Base-by-base conservation (phyloP, 1,140 invertebrate species). In the Ylistrum balloti region DNA sequence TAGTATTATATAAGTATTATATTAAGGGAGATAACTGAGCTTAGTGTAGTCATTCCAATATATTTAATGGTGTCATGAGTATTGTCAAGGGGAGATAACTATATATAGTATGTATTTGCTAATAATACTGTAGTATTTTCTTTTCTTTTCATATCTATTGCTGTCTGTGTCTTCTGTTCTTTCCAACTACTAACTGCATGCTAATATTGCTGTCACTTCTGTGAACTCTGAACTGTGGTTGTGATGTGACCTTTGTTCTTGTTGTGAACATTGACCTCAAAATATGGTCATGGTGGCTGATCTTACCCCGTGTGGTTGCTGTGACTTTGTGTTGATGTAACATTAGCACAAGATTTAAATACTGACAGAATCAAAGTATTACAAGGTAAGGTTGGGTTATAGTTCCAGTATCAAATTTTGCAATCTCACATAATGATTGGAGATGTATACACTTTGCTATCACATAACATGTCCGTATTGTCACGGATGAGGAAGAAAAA, bases 241-340 rank as follows among this genome's bases (percentile, higher is more conserved):
- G 38, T 38, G 86, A 33, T 35, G 35, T 86, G 56, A 41, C 28
- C 45, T 20, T 90, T 86, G 35, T 87, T 35, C 33, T 90, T 33
- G 33, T 33, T 90, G 85, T 86, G 85, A 90, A 86, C 85, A 87
- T 45, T 90, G 74, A 86, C 33, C 41, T 33, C 85, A 45, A 17
- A 33, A 35, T 90, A 33, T 88, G 38, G 33, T 33, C 56, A 22
- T 86, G 33, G 87, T 88, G 33, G 41, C 85, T 85, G 87, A 34
- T 88, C 38, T 86, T 74, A 88, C 85, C 85, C 56, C 33, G 33
- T 88, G 32, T 38, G 34, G 48, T 86, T 88, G 33, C 86, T 32
- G 38, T 86, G 90, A 38, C 34, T 35, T 85, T 74, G 41, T 48
- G 22, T 88, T 88, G 90, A 33, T 88, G 90, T 90, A 56, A 87